A percentile compares a stretch with the other conserved stretches of the same genome.
Evolutionary conservation across 2,113 vertebrate species (phyloP).

Genomic region (Heterocephalus glaber): DNA sequence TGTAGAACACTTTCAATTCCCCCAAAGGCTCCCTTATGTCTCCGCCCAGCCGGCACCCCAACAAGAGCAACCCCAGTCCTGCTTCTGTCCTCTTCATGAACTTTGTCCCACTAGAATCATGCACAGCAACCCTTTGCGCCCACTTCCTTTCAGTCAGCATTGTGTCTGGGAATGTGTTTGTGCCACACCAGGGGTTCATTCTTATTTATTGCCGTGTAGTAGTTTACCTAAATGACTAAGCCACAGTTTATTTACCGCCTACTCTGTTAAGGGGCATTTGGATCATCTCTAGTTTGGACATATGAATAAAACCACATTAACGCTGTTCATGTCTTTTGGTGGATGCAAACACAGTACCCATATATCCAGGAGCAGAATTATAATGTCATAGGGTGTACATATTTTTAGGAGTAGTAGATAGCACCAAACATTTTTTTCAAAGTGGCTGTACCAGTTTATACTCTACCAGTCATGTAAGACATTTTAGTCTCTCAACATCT

Average conservation of each 20-base stretch:
- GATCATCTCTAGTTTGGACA: not conserved
- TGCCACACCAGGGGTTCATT: too few species aligned
- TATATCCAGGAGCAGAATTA: not conserved
- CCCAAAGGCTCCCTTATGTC: not conserved
- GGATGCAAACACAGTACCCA: not conserved
- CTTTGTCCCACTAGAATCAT: not conserved
- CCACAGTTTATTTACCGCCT: not conserved
- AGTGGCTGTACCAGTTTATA: not conserved
- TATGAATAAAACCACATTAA: not conserved
- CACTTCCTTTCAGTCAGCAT: not conserved
- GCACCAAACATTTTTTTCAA: not conserved
- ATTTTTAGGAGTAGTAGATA: not conserved
- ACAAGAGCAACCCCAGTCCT: not conserved
- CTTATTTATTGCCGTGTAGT: not conserved
- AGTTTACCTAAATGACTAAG: too few species aligned
- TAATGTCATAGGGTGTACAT: not conserved
- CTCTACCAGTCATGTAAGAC: not conserved
- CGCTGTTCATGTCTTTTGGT: not conserved
- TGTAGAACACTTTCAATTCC: not conserved
- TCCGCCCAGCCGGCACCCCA: not conserved
- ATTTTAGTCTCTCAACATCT: not conserved
- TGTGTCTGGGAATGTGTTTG: too few species aligned
- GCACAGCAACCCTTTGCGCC: not conserved
- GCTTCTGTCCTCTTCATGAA: not conserved
- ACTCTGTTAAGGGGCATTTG: not conserved